These are phyloP conservation scores for Ciona savignyi DNA, from an alignment of 23 tunicate species.

Conservation along the genomic window DNA sequence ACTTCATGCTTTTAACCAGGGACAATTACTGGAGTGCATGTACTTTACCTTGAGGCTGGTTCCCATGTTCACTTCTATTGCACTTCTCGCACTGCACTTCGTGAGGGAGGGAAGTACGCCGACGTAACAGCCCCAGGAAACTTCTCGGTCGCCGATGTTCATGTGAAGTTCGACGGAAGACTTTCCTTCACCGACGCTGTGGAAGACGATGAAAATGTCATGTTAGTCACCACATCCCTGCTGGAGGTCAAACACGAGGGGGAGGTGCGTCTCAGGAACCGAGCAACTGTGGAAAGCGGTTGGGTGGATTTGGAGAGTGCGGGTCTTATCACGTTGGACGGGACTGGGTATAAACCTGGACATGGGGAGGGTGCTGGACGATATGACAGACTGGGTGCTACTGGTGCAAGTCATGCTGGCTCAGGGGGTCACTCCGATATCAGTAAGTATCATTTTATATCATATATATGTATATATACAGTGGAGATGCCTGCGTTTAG, in stretches of 20 bases:
- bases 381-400: not conserved
- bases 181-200: slow-evolving; percentile 16
- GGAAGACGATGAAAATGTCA: slow-evolving; percentile 12
- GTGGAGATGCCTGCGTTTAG: too few relatives aligned
- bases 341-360: slow-evolving; percentile 11
- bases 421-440: slow-evolving; percentile 20
- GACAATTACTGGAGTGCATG: slow-evolving; percentile 22
- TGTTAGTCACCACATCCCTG: slow-evolving; percentile 10
- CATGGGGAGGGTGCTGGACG: slow-evolving; percentile 17
- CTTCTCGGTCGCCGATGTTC: slow-evolving; percentile 18
- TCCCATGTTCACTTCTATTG: slow-evolving; percentile 21
- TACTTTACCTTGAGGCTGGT: slow-evolving; percentile 6
- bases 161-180: slow-evolving; percentile 14
- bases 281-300: slow-evolving; percentile 16
- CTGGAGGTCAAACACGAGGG: slow-evolving; percentile 20
- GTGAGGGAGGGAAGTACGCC: not conserved
- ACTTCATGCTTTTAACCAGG: slow-evolving; percentile 2
- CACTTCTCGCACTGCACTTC: slow-evolving; percentile 15
- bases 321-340: slow-evolving; percentile 17
- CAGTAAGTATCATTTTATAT: not conserved
- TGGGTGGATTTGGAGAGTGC: slow-evolving; percentile 20
- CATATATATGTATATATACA: too few relatives aligned
- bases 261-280: not conserved
- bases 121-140: slow-evolving; percentile 11
- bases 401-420: slow-evolving; percentile 29